Evolutionary conservation across 2,888 invertebrate species (phyloP).

Genomic region (Liodrosophila aerea): DNA sequence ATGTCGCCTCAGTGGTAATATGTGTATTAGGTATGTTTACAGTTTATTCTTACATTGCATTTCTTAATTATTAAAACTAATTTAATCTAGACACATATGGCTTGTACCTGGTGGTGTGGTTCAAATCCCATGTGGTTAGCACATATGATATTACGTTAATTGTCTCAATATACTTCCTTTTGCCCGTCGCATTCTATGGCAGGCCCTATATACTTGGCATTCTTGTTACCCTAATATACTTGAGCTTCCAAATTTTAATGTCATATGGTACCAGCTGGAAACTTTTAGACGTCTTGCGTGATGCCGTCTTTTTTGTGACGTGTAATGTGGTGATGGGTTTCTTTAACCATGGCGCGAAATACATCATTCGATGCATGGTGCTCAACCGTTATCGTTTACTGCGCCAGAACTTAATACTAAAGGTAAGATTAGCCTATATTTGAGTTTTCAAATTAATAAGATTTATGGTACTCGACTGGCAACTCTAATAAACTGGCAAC

Average conservation of each 20-base stretch:
- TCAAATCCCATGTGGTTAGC: background rate
- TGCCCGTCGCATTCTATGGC: slow-evolving; percentile 37
- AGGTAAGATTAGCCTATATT: slow-evolving; percentile 9
- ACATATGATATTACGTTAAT: slow-evolving; percentile 41
- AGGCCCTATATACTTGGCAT: slow-evolving; percentile 27
- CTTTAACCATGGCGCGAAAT: slow-evolving; percentile 19
- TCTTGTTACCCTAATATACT: slow-evolving; percentile 8
- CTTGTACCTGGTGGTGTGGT: background rate
- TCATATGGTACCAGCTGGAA: no score
- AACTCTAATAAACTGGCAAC: no score
- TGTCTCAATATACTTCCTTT: slow-evolving; percentile 33
- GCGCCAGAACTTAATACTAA: slow-evolving; percentile 22
- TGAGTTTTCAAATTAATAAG: no score
- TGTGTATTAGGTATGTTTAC: slow-evolving; percentile 23
- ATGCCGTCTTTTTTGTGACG: background rate
- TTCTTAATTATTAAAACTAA: background rate
- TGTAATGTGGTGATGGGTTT: slow-evolving; percentile 20
- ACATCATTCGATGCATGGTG: slow-evolving; percentile 15
- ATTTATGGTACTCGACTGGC: no score
- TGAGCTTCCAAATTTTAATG: background rate
- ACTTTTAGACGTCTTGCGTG: background rate
- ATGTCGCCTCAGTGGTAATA: background rate
- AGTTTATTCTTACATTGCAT: background rate
- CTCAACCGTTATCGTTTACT: slow-evolving; percentile 37
- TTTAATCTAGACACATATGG: background rate